Conservation (phyloP, 2,888 invertebrate species). For the Melanargia galathea region DNA sequence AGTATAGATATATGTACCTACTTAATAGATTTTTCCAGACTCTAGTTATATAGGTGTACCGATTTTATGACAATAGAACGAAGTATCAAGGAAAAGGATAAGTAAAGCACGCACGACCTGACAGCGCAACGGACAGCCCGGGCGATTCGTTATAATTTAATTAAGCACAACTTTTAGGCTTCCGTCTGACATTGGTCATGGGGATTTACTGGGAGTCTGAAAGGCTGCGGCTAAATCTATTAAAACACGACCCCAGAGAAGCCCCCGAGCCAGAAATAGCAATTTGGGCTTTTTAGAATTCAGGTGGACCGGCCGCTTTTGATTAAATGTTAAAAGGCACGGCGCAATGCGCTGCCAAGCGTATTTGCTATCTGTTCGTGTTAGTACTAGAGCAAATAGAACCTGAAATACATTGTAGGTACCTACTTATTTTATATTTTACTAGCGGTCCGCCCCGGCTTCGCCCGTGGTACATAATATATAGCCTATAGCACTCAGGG, state of each 20-base stretch:
- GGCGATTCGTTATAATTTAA: constrained; percentile 46
- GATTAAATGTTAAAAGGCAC: constrained; percentile 21
- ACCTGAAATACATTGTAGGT: neutral
- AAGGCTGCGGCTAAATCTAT: constrained; percentile 30
- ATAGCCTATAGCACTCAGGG: too few species aligned
- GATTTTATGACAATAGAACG: too few species aligned
- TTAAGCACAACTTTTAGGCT: constrained; percentile 44
- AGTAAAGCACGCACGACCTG: constrained; percentile 20
- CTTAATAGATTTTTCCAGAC: too few species aligned
- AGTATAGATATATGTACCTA: too few species aligned
- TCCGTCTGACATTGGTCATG: constrained; percentile 43
- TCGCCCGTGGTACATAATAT: too few species aligned
- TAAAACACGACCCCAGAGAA: constrained; percentile 17
- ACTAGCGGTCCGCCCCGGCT: too few species aligned
- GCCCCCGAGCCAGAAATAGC: constrained; percentile 4
- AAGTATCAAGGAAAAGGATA: neutral
- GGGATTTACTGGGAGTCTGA: constrained; percentile 35
- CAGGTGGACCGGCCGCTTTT: constrained; percentile 14
- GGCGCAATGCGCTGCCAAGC: constrained; percentile 2
- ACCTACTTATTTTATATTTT: too few species aligned
- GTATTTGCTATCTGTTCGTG: constrained; percentile 3
- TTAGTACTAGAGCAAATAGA: constrained; percentile 11
- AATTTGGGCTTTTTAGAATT: constrained; percentile 21
- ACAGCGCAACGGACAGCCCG: constrained; percentile 40
- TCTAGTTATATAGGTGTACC: too few species aligned